phyloP scores from a whole-genome alignment of 2,888 invertebrate species.

The Scaptomyza flava region DNA sequence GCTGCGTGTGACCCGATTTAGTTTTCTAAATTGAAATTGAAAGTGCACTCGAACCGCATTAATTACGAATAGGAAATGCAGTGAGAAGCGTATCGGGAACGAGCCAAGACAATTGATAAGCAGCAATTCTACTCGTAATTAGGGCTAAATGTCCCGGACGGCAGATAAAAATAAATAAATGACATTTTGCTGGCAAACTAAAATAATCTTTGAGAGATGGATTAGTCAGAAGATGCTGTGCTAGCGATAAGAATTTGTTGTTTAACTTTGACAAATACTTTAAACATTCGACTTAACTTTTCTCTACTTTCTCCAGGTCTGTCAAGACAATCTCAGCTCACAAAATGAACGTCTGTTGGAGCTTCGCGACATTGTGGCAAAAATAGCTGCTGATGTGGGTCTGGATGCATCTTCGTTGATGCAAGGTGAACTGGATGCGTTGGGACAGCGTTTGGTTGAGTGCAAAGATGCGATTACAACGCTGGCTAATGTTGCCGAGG shows the following conservation, averaged over 20 bases:
- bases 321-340: conserved; percentile 90
- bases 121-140: conserved; percentile 6
- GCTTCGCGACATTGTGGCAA: conserved; percentile 90
- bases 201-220: conserved; percentile 12
- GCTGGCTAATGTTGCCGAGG: conserved; percentile 91
- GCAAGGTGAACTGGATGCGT: conserved; percentile 91
- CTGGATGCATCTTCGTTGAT: conserved; percentile 89
- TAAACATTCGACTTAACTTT: neutral
- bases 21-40: conserved; percentile 49
- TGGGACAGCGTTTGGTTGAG: conserved; percentile 90
- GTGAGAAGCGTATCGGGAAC: conserved; percentile 30
- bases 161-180: conserved; percentile 48
- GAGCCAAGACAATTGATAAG: conserved; percentile 58
- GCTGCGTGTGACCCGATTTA: conserved; percentile 62
- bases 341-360: conserved; percentile 89
- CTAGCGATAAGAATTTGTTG: neutral
- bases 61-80: conserved; percentile 48
- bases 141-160: conserved; percentile 6
- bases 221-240: neutral
- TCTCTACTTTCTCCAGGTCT: conserved; percentile 86
- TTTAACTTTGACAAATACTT: neutral
- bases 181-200: conserved; percentile 48
- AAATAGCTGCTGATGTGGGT: conserved; percentile 92
- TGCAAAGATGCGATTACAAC: conserved; percentile 90
- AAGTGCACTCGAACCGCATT: conserved; percentile 37